Evolutionary conservation across 2,797 vertebrate species (phyloP), one percentile per base, ranked within the genome.

Genomic region (Myripristis jacobus): DNA sequence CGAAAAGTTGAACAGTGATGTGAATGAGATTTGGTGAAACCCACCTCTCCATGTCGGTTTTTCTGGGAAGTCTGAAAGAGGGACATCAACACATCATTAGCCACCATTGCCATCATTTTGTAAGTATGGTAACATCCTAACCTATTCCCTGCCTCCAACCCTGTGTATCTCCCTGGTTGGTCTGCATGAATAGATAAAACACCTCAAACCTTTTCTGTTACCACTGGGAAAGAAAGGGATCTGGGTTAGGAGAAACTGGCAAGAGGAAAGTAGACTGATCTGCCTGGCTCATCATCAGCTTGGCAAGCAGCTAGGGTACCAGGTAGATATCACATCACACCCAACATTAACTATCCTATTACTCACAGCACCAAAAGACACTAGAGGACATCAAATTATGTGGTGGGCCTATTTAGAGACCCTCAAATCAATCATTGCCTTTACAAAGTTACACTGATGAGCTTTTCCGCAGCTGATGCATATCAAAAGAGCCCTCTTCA

Each of bases 11-110:
- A 0, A 63, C 13, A 18, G 6, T 8, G 0, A 21, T 29, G 7
- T n/a, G 1, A 18, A 66, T 19, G 0, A 48, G n/a, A 77, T 6
- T 48, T 1, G 31, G 8, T 38, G 3, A 72, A 31, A 65, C 64
- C 93, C 89, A 98, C 98, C 98, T 97, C 92, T 99, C 98, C 96
- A 98, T 98, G 90, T 99, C 98, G 1, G 97, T 97, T 93, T 99
- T 99, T 75, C 98, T 95, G 64, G 98, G 98, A 44, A 99, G 94
- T 48, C 98, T 99, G 48, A 7, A 82, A 69, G 9, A 70, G 38
- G 67, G 79, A 79, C 41, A 79, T 10, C 19, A 6, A 38, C 75
- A 53, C 0, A 11, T 38, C 1, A 0, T 53, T 50, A 9, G 67
- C 0, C 41, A 19, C 7, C 18, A 64, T 13, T 10, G 12, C 22